phyloP scores from a whole-genome alignment of 1,140 invertebrate genomes.

The Lineus longissimus region DNA sequence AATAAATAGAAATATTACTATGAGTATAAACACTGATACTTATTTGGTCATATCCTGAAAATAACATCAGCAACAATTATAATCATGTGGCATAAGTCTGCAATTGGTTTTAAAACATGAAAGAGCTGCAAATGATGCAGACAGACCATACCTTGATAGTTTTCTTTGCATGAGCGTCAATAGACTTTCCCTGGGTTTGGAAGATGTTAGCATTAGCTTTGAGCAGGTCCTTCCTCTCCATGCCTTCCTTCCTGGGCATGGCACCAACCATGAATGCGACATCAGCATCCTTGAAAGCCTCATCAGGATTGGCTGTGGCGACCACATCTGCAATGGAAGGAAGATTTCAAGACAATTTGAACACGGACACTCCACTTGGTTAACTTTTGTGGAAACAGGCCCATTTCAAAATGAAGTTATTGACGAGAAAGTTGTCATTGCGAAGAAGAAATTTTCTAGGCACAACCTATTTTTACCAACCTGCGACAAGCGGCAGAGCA shows the following conservation, averaged over 20 bases:
- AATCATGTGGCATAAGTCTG: no score
- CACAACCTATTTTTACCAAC: constrained; percentile 45
- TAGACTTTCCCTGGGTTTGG: constrained; percentile 85
- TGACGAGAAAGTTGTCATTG: no score
- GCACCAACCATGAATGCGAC: constrained; percentile 97
- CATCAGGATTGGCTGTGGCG: constrained; percentile 79
- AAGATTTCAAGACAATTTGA: constrained; percentile 18
- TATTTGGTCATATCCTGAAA: no score
- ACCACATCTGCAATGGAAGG: constrained; percentile 64
- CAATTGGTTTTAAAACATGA: no score
- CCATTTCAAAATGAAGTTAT: no score
- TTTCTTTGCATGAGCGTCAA: constrained; percentile 90
- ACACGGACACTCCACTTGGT: not conserved
- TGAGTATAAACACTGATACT: no score
- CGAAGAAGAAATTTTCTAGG: no score
- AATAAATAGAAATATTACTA: not conserved
- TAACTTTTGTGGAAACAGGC: no score
- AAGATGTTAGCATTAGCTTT: constrained; percentile 99
- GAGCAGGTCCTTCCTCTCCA: constrained; percentile 96
- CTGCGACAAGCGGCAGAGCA: constrained; percentile 80
- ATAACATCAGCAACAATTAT: no score
- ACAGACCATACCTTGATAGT: constrained; percentile 77
- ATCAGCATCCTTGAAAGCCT: constrained; percentile 93
- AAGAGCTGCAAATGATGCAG: no score
- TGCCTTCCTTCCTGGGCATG: constrained; percentile 97